A percentile compares a stretch with the other conserved stretches of the same genome.
Evolutionary conservation across 1,140 invertebrate species (phyloP).

Genomic region (Drosophila willistoni): DNA sequence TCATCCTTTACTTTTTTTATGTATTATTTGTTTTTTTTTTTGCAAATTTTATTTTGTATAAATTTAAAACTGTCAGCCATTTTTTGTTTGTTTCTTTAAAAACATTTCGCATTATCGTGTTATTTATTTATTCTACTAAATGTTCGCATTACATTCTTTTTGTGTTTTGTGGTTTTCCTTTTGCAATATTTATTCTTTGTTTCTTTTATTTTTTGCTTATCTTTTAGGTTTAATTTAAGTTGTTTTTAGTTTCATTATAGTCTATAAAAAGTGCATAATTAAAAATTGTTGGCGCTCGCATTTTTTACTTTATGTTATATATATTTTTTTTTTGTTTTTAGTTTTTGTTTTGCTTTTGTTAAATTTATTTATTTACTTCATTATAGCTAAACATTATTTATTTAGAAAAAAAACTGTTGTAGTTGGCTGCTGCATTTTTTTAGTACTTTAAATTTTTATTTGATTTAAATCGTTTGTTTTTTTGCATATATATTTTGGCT

Average conservation of each 20-base stretch:
- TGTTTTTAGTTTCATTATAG: conserved; percentile 41
- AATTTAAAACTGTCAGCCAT: conserved; percentile 81
- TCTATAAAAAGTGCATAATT: conserved; percentile 78
- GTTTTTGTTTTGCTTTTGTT: conserved; percentile 13
- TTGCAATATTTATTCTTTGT: background rate
- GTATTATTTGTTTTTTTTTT: conserved; percentile 44
- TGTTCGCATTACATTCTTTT: background rate
- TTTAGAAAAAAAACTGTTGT: conserved; percentile 40
- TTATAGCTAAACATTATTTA: conserved; percentile 62
- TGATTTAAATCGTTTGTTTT: conserved; percentile 42
- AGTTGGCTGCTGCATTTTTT: conserved; percentile 27
- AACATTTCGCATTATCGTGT: conserved; percentile 63
- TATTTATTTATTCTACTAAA: conserved; percentile 32
- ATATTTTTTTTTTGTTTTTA: too few relatives aligned
- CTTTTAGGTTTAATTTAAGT: conserved; percentile 22
- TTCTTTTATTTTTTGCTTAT: conserved; percentile 12
- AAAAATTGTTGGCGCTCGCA: conserved; percentile 70
- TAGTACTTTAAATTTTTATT: conserved; percentile 32
- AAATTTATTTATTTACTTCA: conserved; percentile 17
- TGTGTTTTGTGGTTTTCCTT: background rate
- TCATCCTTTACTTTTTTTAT: conserved; percentile 36
- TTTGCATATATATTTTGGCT: conserved; percentile 47
- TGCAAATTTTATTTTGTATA: conserved; percentile 51
- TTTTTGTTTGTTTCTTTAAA: conserved; percentile 62
- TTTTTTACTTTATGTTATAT: conserved; percentile 19